Conservation (phyloP, 2,888 invertebrate species). For the Plebejus argus region DNA sequence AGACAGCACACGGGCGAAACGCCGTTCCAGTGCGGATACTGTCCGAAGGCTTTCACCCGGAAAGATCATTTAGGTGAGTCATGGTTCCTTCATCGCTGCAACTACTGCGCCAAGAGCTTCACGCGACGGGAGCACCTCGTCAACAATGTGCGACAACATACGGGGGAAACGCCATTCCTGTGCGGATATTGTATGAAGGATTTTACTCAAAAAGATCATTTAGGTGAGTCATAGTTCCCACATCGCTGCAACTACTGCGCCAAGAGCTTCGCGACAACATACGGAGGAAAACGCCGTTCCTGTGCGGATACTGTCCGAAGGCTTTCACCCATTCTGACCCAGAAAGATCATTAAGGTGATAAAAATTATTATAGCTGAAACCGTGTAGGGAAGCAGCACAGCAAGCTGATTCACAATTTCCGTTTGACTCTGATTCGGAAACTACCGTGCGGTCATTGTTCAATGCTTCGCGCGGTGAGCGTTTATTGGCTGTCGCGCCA, state of each 20-base stretch:
- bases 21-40: conserved; percentile 90
- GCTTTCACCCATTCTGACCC: conserved; percentile 92
- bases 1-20: conserved; percentile 89
- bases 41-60: conserved; percentile 91
- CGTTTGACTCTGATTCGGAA: too few species aligned
- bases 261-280: conserved; percentile 80
- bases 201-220: conserved; percentile 91
- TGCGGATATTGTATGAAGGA: conserved; percentile 93
- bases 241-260: too few species aligned
- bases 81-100: too few species aligned
- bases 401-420: too few species aligned
- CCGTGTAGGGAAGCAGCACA: too few species aligned
- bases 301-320: conserved; percentile 92
- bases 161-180: conserved; percentile 88
- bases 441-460: too few species aligned
- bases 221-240: conserved; percentile 60
- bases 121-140: conserved; percentile 83
- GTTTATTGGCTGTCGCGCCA: too few species aligned
- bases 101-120: too few species aligned
- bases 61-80: conserved; percentile 86
- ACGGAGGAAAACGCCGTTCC: conserved; percentile 88
- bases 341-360: conserved; percentile 87
- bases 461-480: too few species aligned
- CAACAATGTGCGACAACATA: conserved; percentile 83
- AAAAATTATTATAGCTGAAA: too few species aligned